A percentile compares a stretch with the other conserved stretches of the same genome.
phyloP scores from a whole-genome alignment of 2,797 vertebrate species.

The Vespertilio murinus region DNA sequence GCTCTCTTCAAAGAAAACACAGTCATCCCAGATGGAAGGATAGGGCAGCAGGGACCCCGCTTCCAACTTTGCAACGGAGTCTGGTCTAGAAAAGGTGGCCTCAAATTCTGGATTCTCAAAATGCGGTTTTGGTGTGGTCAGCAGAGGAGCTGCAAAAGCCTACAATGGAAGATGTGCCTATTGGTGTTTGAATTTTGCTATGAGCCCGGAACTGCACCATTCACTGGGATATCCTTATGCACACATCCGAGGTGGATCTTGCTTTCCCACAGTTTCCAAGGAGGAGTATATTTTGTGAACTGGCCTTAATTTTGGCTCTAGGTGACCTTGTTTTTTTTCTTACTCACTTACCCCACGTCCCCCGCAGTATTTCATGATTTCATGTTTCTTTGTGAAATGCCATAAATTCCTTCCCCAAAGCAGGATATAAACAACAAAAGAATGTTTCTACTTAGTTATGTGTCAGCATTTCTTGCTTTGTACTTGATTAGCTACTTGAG shows the following conservation, averaged over 20 bases:
- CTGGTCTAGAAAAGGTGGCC: not conserved
- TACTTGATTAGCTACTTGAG: constrained; percentile 56
- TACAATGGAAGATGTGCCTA: not conserved
- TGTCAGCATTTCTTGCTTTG: constrained; percentile 44
- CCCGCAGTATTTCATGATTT: not conserved
- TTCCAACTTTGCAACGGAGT: not conserved
- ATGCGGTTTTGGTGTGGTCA: not conserved
- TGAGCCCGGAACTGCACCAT: not conserved
- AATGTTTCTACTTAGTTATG: constrained; percentile 38
- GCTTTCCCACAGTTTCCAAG: not conserved
- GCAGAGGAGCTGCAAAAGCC: not conserved
- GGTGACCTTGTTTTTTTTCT: constrained; percentile 7
- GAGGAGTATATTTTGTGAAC: not conserved
- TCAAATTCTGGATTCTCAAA: not conserved
- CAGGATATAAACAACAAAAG: constrained; percentile 45
- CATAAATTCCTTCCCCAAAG: constrained; percentile 60
- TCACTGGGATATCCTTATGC: not conserved
- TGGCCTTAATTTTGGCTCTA: not conserved
- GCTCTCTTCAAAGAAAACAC: not conserved
- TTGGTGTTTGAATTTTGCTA: not conserved
- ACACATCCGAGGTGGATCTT: not conserved
- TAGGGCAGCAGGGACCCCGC: not conserved
- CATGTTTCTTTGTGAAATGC: constrained; percentile 62
- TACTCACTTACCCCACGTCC: not conserved
- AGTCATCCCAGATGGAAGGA: not conserved